Evolutionary conservation across 2,888 invertebrate species (phyloP).

Genomic region (Acleris laterana): DNA sequence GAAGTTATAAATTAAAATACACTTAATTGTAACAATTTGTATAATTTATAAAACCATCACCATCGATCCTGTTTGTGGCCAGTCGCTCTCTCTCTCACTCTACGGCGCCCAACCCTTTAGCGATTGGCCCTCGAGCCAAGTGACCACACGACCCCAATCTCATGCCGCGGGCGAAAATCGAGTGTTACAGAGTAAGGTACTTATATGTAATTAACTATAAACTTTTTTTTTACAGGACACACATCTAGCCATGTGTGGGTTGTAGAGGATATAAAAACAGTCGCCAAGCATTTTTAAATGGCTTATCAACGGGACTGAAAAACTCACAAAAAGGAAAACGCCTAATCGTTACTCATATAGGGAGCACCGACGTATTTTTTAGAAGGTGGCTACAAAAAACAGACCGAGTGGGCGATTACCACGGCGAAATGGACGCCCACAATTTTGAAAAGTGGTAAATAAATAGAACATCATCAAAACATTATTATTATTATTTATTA

Average conservation of each 20-base stretch:
- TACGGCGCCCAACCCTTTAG: too few relatives aligned
- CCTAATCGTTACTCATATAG: constrained; percentile 40
- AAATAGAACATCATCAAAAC: neutral
- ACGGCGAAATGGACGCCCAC: constrained; percentile 40
- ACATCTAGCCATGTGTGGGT: constrained; percentile 29
- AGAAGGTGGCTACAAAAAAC: constrained; percentile 40
- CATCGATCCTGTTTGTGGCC: too few relatives aligned
- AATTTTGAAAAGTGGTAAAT: constrained; percentile 41
- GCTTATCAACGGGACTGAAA: constrained; percentile 37
- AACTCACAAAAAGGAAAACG: constrained; percentile 41
- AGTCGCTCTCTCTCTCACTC: too few relatives aligned
- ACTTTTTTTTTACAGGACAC: constrained; percentile 22
- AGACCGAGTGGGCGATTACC: constrained; percentile 33
- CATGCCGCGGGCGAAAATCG: too few relatives aligned
- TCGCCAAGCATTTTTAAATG: constrained; percentile 39
- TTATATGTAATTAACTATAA: neutral
- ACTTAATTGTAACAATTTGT: too few relatives aligned
- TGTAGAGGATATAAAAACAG: constrained; percentile 29
- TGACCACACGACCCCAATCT: too few relatives aligned
- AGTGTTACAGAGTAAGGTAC: too few relatives aligned
- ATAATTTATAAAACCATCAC: too few relatives aligned
- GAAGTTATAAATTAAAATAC: too few relatives aligned
- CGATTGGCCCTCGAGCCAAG: too few relatives aligned
- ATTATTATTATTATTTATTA: too few relatives aligned
- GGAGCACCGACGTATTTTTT: constrained; percentile 41